These are phyloP conservation scores for Tragelaphus scriptus DNA, from an alignment of 2,113 vertebrate genomes.

Conservation along the genomic window DNA sequence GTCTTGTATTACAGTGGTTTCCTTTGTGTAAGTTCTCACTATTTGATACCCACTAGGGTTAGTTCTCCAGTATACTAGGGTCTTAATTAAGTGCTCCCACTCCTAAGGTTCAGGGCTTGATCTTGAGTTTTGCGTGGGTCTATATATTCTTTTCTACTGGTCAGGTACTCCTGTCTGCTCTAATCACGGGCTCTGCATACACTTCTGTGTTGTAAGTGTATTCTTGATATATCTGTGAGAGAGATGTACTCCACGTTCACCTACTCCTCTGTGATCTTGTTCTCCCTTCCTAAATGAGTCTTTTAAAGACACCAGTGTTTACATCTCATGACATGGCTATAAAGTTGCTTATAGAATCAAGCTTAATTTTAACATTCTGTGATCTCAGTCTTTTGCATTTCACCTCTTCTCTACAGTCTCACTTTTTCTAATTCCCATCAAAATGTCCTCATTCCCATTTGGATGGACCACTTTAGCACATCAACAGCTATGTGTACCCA, in stretches of 20 bases:
- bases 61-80: not conserved
- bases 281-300: not conserved
- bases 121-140: rapidly evolving
- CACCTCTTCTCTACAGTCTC: not conserved
- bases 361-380: not conserved
- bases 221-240: not conserved
- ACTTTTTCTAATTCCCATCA: not conserved
- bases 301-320: not conserved
- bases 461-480: not conserved
- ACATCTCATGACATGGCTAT: not conserved
- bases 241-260: not conserved
- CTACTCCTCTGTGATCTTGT: not conserved
- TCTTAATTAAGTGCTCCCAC: not conserved
- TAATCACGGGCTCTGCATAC: not conserved
- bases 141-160: not conserved
- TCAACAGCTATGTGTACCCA: not conserved
- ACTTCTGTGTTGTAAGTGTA: not conserved
- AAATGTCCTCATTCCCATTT: not conserved
- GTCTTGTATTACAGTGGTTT: not conserved
- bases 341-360: not conserved
- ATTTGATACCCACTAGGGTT: not conserved
- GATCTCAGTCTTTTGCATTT: not conserved
- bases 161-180: not conserved
- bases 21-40: not conserved
- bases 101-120: not conserved